phyloP scores from a whole-genome alignment of 2,113 vertebrate genomes.

The Rhinolophus sinicus region DNA sequence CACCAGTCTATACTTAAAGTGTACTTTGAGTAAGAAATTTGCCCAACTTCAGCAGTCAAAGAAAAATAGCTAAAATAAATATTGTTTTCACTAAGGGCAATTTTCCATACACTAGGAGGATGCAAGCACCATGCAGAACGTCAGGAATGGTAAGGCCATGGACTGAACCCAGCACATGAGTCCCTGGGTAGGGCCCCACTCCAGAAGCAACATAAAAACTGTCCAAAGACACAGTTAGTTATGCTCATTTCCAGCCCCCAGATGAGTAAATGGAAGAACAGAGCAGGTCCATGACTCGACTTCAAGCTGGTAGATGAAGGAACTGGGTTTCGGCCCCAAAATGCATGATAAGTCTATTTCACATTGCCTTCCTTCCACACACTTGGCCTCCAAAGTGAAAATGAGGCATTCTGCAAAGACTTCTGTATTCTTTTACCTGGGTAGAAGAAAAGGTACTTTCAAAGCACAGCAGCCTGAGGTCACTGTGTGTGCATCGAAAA shows the following conservation, averaged over 20 bases:
- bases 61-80: not conserved
- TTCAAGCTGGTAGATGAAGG: not conserved
- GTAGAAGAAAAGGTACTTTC: not conserved
- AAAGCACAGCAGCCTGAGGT: not conserved
- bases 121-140: not conserved
- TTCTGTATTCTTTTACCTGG: not conserved
- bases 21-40: not conserved
- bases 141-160: not conserved
- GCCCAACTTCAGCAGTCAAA: not conserved
- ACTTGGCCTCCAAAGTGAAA: not conserved
- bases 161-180: not conserved
- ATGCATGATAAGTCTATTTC: not conserved
- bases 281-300: not conserved
- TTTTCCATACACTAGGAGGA: not conserved
- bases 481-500: not conserved
- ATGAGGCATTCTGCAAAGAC: not conserved
- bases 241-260: too few species aligned
- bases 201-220: not conserved
- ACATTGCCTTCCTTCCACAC: not conserved
- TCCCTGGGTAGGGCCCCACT: not conserved
- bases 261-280: not conserved
- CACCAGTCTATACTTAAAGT: not conserved
- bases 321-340: not conserved
- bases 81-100: not conserved
- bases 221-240: not conserved